phyloP scores from a whole-genome alignment of 2,797 vertebrate species.

The Sarcoramphus papa region DNA sequence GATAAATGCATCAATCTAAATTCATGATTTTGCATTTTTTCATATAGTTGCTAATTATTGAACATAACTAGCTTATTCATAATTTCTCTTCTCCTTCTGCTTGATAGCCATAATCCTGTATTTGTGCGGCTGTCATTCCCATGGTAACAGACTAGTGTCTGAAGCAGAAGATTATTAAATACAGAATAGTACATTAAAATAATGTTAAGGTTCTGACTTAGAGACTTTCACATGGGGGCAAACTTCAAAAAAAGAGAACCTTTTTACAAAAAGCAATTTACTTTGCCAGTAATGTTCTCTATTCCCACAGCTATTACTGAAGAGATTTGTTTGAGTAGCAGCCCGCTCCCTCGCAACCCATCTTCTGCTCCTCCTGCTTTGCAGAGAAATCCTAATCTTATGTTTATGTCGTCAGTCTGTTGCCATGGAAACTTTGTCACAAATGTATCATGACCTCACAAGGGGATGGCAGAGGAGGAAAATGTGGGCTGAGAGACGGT shows the following conservation, averaged over 20 bases:
- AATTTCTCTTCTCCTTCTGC: constrained; percentile 68
- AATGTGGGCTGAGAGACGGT: neutral
- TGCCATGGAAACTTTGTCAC: constrained; percentile 68
- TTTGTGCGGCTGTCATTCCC: constrained; percentile 73
- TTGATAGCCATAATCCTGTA: constrained; percentile 69
- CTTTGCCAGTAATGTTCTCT: constrained; percentile 51
- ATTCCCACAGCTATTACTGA: constrained; percentile 60
- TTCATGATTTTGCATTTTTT: constrained; percentile 52
- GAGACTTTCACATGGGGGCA: constrained; percentile 67
- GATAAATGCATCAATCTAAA: constrained; percentile 68
- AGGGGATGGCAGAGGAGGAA: constrained; percentile 28
- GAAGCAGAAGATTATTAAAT: constrained; percentile 75
- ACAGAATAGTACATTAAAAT: constrained; percentile 74
- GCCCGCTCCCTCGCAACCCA: constrained; percentile 49
- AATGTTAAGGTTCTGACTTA: constrained; percentile 69
- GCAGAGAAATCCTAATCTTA: constrained; percentile 61
- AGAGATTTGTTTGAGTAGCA: constrained; percentile 61
- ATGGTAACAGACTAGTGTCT: constrained; percentile 77
- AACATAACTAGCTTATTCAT: constrained; percentile 70
- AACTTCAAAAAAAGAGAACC: constrained; percentile 57
- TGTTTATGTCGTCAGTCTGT: constrained; percentile 71
- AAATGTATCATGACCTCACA: constrained; percentile 64
- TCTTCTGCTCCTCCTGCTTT: constrained; percentile 59
- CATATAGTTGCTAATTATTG: constrained; percentile 69
- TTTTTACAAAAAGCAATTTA: constrained; percentile 61